Conservation (phyloP, 2,113 vertebrate species). For the Ptyas mucosa region DNA sequence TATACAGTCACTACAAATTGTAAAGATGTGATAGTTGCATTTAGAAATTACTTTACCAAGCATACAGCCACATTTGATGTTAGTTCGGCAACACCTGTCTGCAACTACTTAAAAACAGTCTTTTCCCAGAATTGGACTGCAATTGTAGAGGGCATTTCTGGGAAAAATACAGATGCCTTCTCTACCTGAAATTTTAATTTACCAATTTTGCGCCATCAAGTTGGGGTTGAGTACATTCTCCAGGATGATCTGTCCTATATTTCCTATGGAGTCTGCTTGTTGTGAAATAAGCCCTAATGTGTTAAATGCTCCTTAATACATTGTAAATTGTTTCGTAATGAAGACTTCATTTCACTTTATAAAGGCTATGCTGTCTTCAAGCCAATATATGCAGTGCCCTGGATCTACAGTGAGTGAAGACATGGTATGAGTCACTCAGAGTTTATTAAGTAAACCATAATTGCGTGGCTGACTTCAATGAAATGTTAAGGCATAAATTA, state of each 20-base stretch:
- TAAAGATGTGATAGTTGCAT: background rate
- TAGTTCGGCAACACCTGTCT: background rate
- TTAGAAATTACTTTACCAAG: background rate
- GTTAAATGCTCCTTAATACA: background rate
- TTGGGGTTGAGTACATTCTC: background rate
- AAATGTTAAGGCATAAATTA: background rate
- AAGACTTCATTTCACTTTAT: background rate
- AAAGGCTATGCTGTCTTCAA: background rate
- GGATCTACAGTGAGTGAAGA: background rate
- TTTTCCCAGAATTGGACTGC: background rate
- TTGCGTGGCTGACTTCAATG: background rate
- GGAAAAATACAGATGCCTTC: background rate
- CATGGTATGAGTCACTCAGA: background rate
- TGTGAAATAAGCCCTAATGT: background rate
- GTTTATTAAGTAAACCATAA: background rate
- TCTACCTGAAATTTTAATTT: background rate
- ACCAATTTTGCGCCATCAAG: background rate
- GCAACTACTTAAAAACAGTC: background rate
- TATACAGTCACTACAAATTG: background rate
- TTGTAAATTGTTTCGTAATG: background rate
- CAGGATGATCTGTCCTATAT: background rate
- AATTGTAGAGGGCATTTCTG: background rate
- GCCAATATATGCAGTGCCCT: background rate
- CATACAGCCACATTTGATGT: background rate
- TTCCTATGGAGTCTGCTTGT: background rate